These are phyloP conservation scores for Euspilapteryx auroguttella DNA, from an alignment of 2,888 invertebrate genomes.

Conservation along the genomic window DNA sequence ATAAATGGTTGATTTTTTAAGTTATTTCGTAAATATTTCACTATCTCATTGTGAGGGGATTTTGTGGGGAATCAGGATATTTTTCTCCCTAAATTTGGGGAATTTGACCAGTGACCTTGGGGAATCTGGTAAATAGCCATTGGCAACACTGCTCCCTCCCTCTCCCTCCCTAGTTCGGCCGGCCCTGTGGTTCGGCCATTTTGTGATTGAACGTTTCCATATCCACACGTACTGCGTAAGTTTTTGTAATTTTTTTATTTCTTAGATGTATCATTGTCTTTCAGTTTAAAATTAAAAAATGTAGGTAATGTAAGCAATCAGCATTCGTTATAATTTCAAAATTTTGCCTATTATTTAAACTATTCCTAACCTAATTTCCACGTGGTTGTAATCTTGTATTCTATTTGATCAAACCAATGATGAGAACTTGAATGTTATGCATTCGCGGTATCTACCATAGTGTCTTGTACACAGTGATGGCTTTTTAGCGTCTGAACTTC, in stretches of 20 bases:
- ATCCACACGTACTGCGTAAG: slow-evolving; percentile 51
- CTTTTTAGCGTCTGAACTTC: slow-evolving; percentile 41
- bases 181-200: slow-evolving; percentile 42
- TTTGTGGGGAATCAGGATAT: too few relatives aligned
- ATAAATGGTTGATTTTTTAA: too few relatives aligned
- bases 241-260: slow-evolving; percentile 8
- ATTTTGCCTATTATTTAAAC: too few relatives aligned
- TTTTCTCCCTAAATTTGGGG: too few relatives aligned
- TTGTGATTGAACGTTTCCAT: slow-evolving; percentile 42
- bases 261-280: background rate
- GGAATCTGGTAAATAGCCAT: too few relatives aligned
- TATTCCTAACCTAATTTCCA: too few relatives aligned
- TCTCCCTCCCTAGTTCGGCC: background rate
- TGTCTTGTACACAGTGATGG: slow-evolving; percentile 42
- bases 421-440: slow-evolving; percentile 34
- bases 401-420: too few relatives aligned
- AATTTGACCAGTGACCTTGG: too few relatives aligned
- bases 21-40: too few relatives aligned
- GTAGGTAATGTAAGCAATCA: too few relatives aligned
- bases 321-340: too few relatives aligned
- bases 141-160: background rate
- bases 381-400: slow-evolving; percentile 31
- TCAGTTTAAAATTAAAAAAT: background rate
- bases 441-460: slow-evolving; percentile 58
- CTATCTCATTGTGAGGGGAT: too few relatives aligned